These are phyloP conservation scores for Luidia sarsii DNA, from an alignment of 53 echinoderm and acorn worm genomes.

Conservation along the genomic window DNA sequence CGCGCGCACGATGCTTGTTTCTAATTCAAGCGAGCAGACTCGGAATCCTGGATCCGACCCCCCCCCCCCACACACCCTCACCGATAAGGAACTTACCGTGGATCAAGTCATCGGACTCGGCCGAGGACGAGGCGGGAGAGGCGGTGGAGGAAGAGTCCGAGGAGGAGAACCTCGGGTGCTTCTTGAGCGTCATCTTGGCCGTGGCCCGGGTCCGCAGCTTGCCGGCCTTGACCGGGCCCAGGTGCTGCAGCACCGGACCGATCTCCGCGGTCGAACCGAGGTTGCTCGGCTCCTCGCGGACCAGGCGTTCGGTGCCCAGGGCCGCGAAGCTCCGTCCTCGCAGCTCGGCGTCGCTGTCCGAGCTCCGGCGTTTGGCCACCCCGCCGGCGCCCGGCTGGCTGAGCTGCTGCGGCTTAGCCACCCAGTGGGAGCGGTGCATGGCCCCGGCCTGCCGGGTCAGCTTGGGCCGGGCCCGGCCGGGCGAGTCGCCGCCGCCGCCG, in stretches of 20 bases:
- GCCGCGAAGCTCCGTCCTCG: constrained; percentile 12
- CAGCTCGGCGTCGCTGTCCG: constrained; percentile 40
- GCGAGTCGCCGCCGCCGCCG: neutral
- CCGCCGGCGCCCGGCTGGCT: constrained; percentile 18
- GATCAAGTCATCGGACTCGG: constrained; percentile 40
- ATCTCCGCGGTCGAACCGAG: neutral
- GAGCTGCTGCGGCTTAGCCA: constrained; percentile 82
- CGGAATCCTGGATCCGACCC: too few species aligned
- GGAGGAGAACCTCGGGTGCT: constrained; percentile 32
- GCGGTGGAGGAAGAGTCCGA: constrained; percentile 28
- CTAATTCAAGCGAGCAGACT: too few species aligned
- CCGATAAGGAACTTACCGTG: constrained; percentile 43
- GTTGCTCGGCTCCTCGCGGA: neutral
- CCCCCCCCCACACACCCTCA: too few species aligned
- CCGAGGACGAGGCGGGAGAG: constrained; percentile 38
- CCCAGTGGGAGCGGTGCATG: constrained; percentile 97
- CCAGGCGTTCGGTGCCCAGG: neutral
- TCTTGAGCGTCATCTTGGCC: constrained; percentile 28
- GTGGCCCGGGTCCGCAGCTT: constrained; percentile 33
- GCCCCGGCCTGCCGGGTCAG: constrained; percentile 73
- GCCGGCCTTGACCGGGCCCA: too few species aligned
- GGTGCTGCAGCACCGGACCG: constrained; percentile 5
- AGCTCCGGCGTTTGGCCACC: constrained; percentile 13
- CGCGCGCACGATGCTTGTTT: too few species aligned
- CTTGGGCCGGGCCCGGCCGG: constrained; percentile 65